These are phyloP conservation scores for Eretmochelys imbricata DNA, from an alignment of 2,113 vertebrate species.

Conservation along the genomic window DNA sequence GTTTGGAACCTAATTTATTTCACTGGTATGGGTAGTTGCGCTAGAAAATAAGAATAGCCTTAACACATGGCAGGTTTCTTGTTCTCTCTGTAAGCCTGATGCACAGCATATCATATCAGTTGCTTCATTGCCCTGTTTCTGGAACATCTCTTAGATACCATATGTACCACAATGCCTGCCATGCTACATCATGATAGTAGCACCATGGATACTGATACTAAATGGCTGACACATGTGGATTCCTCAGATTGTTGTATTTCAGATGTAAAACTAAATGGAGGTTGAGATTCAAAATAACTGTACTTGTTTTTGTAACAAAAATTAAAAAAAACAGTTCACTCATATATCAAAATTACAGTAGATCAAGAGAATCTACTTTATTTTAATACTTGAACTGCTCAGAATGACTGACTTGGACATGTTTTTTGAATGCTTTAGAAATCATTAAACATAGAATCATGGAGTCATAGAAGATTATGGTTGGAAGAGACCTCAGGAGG, in stretches of 20 bases:
- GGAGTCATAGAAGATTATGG: too few species aligned
- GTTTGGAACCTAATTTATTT: background rate
- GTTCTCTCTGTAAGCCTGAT: slow-evolving; percentile 28
- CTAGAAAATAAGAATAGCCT: background rate
- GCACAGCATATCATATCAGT: background rate
- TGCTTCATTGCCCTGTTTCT: slow-evolving; percentile 24
- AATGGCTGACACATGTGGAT: background rate
- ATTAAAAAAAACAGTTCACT: background rate
- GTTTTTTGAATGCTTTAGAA: background rate
- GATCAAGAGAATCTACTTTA: background rate
- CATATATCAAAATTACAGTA: background rate
- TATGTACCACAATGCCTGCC: background rate
- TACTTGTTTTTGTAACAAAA: background rate
- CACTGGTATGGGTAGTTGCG: background rate
- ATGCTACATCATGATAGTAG: background rate
- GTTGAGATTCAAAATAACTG: background rate
- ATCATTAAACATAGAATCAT: background rate
- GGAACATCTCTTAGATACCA: slow-evolving; percentile 4
- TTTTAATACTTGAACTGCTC: background rate
- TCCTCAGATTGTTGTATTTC: background rate
- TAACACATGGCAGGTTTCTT: background rate
- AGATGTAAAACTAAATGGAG: background rate
- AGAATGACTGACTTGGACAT: background rate
- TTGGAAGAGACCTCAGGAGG: too few species aligned
- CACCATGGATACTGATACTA: background rate